Base-by-base conservation (phyloP, 1,140 invertebrate genomes). In the Cyphomyrmex costatus region DNA sequence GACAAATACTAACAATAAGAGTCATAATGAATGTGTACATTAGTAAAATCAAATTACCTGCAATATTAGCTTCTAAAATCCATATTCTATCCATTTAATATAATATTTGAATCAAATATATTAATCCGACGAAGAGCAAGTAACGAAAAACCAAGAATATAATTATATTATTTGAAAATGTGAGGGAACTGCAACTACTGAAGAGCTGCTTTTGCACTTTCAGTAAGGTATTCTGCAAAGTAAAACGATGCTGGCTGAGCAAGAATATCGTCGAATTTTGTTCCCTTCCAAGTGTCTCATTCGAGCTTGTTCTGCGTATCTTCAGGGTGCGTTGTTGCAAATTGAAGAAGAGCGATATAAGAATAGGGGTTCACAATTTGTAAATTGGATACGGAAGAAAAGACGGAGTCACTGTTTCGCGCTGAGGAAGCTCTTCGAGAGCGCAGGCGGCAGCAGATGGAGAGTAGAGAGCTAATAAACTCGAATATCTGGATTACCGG, bases 401-500 rank as follows among this genome's bases (percentile, higher is more conserved):
- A 74, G 68, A 36, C 36, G 66, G 42, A 8, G 49, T 27, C 42
- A 46, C 27, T 21, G 36, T 1, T 36, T 49, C 61, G 77, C 30
- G 60, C 60, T 16, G 33, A 19, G 42, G 6, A 51, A 65, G 21
- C 51, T 21, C 30, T 21, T 71, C 30, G 78, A 70, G 65, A 42
- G 24, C 30, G 19, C 4, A 5, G 61, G 12, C 42, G 42, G 63
- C 46, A 30, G 16, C 24, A 63, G 6, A 36, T n/a, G 21, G 46
- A 49, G 53, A 73, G 24, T 14, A n/a, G 53, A 60, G 79, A 73
- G 56, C 79, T 83, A 83, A 83, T 83, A 74, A 83, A 83, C 68
- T 83, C 36, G 79, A 73, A 61, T 73, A 73, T 83, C 36, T 56
- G 79, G 65, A 73, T 73, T 74, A 60, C 79, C 53, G 70, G 53